Evolutionary conservation across 1,140 invertebrate species (phyloP), one percentile per base, ranked within the genome.

Genomic region (Hyposmocoma kahamanoa): DNA sequence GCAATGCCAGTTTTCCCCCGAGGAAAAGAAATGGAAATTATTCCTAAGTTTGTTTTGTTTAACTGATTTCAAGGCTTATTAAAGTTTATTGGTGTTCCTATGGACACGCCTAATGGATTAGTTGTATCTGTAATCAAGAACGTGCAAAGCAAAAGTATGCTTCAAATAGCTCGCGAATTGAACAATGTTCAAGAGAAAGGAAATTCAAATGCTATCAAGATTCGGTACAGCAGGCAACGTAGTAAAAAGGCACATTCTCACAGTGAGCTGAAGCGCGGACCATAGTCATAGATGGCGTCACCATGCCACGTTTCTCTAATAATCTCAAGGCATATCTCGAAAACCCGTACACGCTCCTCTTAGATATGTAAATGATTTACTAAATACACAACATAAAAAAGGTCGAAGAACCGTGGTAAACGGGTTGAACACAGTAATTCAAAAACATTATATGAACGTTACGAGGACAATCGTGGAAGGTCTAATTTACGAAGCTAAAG

Each of bases 41-140:
- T n/a, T n/a, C n/a, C n/a, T n/a, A n/a, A n/a, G n/a, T n/a, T n/a
- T n/a, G n/a, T n/a, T n/a, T n/a, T n/a, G n/a, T n/a, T n/a, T n/a
- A n/a, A n/a, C n/a, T n/a, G n/a, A n/a, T n/a, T n/a, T n/a, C n/a
- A n/a, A n/a, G n/a, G n/a, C n/a, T n/a, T n/a, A n/a, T n/a, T n/a
- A n/a, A n/a, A n/a, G n/a, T n/a, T n/a, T 73, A 98, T 99, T 62
- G 96, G 97, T 10, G 81, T 99, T 17, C 98, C 98, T 2, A 98
- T 99, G 92, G 97, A 99, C 72, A 99, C 98, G 0, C 91, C 92
- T 0, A 87, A 91, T 32, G 98, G 98, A 0, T 85, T 99, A 11
- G 89, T 98, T 3, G 98, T 99, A n/a, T 98, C 98, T 0, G 98
- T 98, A 72, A 93, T 99, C 6, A 99, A 87, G 88, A 93, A 97